Conservation (phyloP, 1,140 invertebrate genomes). For the Neuroterus valhalla region DNA sequence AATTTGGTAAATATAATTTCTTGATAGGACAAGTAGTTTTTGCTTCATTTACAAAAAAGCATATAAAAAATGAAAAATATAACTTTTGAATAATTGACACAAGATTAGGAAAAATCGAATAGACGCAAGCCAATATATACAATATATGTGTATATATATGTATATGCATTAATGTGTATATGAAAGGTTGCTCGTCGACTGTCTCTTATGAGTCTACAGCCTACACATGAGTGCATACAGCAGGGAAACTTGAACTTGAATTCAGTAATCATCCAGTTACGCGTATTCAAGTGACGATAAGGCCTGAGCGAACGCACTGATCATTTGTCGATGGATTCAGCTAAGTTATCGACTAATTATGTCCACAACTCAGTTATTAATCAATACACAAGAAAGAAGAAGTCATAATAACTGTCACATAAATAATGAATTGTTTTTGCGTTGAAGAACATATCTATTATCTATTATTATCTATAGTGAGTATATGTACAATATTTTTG, state of each 20-base stretch:
- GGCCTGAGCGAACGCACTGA: neutral
- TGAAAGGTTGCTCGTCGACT: neutral
- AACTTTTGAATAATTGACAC: too few relatives aligned
- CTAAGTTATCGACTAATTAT: slow-evolving; percentile 18
- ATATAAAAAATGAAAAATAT: too few relatives aligned
- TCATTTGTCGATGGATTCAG: slow-evolving; percentile 1
- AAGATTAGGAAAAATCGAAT: too few relatives aligned
- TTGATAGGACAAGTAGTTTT: too few relatives aligned
- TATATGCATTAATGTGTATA: neutral
- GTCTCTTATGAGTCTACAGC: too few relatives aligned
- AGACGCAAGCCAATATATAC: too few relatives aligned
- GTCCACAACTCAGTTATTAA: neutral
- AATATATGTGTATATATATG: neutral
- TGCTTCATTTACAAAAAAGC: too few relatives aligned
- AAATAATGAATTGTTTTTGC: neutral
- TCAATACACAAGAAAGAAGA: neutral
- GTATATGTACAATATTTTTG: too few relatives aligned
- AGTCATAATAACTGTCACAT: slow-evolving; percentile 6
- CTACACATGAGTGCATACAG: slow-evolving; percentile 14
- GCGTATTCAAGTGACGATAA: slow-evolving; percentile 15
- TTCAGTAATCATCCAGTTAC: slow-evolving; percentile 12
- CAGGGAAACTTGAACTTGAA: slow-evolving; percentile 16
- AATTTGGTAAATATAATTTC: too few relatives aligned
- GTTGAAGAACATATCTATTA: neutral
- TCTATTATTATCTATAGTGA: too few relatives aligned